Evolutionary conservation across 1,140 invertebrate species (phyloP).

Genomic region (Neoseiulus cucumeris): DNA sequence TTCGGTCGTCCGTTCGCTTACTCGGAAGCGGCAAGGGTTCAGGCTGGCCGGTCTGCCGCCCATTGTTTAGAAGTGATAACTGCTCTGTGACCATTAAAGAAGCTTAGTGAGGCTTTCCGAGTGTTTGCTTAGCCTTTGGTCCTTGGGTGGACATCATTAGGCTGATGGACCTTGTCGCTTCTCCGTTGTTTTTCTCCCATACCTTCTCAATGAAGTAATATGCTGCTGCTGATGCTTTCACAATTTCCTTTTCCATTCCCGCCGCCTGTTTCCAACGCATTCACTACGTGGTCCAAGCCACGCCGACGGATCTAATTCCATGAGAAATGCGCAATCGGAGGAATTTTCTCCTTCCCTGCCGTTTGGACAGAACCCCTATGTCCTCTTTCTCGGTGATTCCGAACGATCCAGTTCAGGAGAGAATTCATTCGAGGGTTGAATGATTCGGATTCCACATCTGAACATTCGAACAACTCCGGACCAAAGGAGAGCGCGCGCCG

Average conservation of each 20-base stretch:
- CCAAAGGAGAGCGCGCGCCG: too few relatives aligned
- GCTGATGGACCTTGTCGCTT: constrained; percentile 7
- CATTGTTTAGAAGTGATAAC: constrained; percentile 12
- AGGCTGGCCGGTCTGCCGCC: background rate
- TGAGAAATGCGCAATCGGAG: too few relatives aligned
- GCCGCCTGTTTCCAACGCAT: background rate
- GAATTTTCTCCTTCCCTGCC: too few relatives aligned
- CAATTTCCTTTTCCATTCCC: background rate
- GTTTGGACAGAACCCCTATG: too few relatives aligned
- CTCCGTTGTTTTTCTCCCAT: background rate
- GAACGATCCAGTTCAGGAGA: too few relatives aligned
- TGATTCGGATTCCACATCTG: too few relatives aligned
- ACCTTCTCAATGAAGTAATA: constrained; percentile 7
- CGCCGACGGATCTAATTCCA: background rate
- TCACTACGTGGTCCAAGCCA: background rate
- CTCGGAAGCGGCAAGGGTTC: background rate
- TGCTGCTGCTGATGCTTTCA: background rate
- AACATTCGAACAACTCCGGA: too few relatives aligned
- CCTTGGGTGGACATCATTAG: constrained; percentile 1
- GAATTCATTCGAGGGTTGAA: too few relatives aligned
- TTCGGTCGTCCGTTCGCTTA: too few relatives aligned
- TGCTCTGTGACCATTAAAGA: constrained; percentile 11
- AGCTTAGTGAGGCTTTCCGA: constrained; percentile 9
- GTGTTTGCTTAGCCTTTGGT: constrained; percentile 11
- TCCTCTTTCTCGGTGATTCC: too few relatives aligned